phyloP scores from a whole-genome alignment of 1,140 invertebrate genomes.

The Ceratitis capitata region DNA sequence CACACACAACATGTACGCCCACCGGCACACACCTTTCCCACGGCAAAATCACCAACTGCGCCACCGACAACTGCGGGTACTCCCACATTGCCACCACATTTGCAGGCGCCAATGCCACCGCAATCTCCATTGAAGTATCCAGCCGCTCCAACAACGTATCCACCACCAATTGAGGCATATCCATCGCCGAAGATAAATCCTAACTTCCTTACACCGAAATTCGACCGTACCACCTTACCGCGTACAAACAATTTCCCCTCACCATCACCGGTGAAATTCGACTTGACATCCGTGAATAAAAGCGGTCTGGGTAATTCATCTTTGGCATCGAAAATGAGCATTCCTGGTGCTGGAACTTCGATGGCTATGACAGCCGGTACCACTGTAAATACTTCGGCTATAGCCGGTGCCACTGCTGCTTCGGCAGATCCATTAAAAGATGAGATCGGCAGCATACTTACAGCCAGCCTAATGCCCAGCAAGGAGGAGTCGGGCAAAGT shows the following conservation, averaged over 20 bases:
- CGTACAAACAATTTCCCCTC: constrained; percentile 48
- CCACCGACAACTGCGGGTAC: constrained; percentile 48
- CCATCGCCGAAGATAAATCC: constrained; percentile 64
- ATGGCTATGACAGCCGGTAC: constrained; percentile 40
- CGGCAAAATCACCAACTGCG: constrained; percentile 35
- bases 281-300: constrained; percentile 37
- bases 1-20: constrained; percentile 52
- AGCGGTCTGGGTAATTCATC: constrained; percentile 10
- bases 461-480: constrained; percentile 63
- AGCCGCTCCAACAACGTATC: constrained; percentile 61
- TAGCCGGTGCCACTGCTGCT: constrained; percentile 23
- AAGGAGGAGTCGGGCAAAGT: constrained; percentile 66
- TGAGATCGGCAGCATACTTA: constrained; percentile 60
- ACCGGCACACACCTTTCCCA: constrained; percentile 25
- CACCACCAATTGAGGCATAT: constrained; percentile 63
- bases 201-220: constrained; percentile 62
- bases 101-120: constrained; percentile 19
- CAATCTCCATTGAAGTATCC: constrained; percentile 59
- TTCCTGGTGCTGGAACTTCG: constrained; percentile 26
- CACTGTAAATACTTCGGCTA: constrained; percentile 47
- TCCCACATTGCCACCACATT: background rate
- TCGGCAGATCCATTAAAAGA: constrained; percentile 56
- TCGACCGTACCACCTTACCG: constrained; percentile 53
- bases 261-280: constrained; percentile 49
- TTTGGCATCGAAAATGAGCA: constrained; percentile 29